Conservation (phyloP, 2,797 vertebrate species). For the Chelonia mydas region DNA sequence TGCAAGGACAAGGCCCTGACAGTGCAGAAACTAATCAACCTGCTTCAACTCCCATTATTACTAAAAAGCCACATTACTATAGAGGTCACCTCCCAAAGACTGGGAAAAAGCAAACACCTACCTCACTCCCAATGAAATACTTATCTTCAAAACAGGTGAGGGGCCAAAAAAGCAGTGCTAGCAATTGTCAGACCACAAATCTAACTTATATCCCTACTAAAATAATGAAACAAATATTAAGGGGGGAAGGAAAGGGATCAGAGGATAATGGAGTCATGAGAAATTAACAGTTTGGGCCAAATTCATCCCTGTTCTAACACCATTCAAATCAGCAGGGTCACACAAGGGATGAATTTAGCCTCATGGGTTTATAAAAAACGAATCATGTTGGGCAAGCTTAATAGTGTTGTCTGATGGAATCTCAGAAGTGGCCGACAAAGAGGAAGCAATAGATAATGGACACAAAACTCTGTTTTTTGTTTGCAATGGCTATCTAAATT, state of each 20-base stretch:
- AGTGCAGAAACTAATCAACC: background rate
- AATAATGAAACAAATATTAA: constrained; percentile 44
- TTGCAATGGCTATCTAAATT: constrained; percentile 63
- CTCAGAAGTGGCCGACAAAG: background rate
- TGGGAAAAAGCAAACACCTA: background rate
- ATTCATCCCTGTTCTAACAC: background rate
- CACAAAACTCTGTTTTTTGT: constrained; percentile 42
- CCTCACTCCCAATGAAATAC: background rate
- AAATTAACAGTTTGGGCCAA: constrained; percentile 49
- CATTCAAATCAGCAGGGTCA: background rate
- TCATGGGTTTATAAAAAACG: background rate
- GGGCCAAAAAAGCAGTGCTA: constrained; percentile 48
- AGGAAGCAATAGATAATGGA: constrained; percentile 21
- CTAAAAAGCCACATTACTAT: accelerated
- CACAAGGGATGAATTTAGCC: constrained; percentile 18
- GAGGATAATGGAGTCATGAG: constrained; percentile 15
- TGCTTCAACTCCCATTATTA: background rate
- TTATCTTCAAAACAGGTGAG: constrained; percentile 36
- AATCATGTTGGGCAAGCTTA: constrained; percentile 30
- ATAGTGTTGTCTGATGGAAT: background rate
- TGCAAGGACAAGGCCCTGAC: background rate
- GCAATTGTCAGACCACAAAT: constrained; percentile 51
- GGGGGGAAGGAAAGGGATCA: background rate
- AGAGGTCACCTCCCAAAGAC: background rate
- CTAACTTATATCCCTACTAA: background rate